These are phyloP conservation scores for Myotis planiceps DNA, from an alignment of 2,797 vertebrate species.

Conservation along the genomic window DNA sequence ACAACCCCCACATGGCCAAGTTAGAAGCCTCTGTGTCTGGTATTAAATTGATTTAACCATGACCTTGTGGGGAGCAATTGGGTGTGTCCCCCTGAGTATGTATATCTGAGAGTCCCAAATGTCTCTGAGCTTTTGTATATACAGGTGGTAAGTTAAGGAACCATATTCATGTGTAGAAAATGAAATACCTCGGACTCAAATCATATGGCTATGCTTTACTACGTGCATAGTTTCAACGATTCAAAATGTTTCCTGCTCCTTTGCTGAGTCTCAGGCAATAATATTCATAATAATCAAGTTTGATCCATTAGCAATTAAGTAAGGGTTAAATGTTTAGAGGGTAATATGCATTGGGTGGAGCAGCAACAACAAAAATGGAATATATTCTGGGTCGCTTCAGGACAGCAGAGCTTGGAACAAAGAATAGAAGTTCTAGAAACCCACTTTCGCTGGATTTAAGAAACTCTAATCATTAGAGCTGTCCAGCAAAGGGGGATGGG, in stretches of 20 bases:
- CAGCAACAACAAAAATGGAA: neutral
- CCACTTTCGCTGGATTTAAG: neutral
- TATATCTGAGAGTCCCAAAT: neutral
- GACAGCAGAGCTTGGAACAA: neutral
- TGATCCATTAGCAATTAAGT: neutral
- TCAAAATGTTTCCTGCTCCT: neutral
- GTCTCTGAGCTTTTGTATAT: neutral
- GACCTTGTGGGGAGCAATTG: neutral
- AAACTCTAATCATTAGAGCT: neutral
- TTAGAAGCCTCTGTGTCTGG: neutral
- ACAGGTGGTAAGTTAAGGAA: neutral
- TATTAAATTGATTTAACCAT: neutral
- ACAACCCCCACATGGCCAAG: neutral
- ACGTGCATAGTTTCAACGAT: neutral
- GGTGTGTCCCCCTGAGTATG: neutral
- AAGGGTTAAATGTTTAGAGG: neutral
- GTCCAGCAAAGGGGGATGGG: neutral
- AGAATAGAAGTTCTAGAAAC: neutral
- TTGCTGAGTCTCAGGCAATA: neutral
- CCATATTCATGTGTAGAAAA: neutral
- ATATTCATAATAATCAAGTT: neutral
- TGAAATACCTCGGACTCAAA: constrained; percentile 9
- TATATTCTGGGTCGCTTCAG: neutral
- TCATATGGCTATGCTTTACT: neutral
- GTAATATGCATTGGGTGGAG: neutral